These are phyloP conservation scores for Catharus minimus DNA, from an alignment of 2,113 vertebrate species.

Conservation along the genomic window DNA sequence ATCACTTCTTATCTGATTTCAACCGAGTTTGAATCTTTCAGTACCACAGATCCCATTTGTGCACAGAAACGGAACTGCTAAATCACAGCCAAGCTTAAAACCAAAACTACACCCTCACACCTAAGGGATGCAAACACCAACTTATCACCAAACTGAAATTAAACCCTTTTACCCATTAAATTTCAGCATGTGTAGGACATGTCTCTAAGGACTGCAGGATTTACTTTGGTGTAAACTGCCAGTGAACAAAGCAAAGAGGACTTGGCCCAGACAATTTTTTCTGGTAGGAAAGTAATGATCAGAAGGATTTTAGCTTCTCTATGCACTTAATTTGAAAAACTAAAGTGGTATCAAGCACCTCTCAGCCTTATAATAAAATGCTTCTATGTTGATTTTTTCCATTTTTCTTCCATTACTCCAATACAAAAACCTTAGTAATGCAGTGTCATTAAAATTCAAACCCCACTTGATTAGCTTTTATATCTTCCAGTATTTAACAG, in stretches of 20 bases:
- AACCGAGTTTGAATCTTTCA: accelerated
- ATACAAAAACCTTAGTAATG: conserved; percentile 8
- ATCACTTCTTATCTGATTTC: background rate
- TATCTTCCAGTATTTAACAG: conserved; percentile 24
- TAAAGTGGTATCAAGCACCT: background rate
- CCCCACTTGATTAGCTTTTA: conserved; percentile 50
- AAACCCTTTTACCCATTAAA: background rate
- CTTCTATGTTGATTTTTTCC: background rate
- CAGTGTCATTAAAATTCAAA: conserved; percentile 24
- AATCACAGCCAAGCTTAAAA: background rate
- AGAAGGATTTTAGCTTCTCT: background rate
- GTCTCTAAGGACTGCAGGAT: background rate
- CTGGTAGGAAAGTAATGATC: background rate
- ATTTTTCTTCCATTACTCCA: conserved; percentile 12
- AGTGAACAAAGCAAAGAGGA: background rate
- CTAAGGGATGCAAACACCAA: background rate
- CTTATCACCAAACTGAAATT: background rate
- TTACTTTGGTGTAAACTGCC: background rate
- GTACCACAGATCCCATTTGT: too few species aligned
- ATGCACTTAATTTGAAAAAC: background rate
- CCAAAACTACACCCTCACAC: background rate
- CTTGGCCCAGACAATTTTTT: background rate
- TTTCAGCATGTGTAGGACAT: accelerated
- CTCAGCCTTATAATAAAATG: background rate
- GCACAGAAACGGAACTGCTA: accelerated